Percentiles rank a stretch among this genome's conserved stretches.
These are phyloP conservation scores for Talpa occidentalis DNA, from an alignment of 2,113 vertebrate species.

Conservation along the genomic window DNA sequence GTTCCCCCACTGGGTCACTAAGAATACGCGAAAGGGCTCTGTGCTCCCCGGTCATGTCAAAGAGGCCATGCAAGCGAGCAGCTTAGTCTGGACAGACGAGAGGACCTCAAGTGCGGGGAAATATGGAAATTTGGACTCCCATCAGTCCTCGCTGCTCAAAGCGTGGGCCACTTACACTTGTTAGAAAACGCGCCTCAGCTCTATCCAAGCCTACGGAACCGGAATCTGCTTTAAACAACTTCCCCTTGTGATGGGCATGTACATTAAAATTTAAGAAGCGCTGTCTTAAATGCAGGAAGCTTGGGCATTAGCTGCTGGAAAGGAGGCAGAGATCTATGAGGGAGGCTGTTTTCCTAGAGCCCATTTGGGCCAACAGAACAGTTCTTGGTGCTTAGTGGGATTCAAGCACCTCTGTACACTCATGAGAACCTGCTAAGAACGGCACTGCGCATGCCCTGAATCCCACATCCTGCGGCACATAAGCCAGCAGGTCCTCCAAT, in stretches of 20 bases:
- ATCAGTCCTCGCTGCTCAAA: background rate
- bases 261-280: background rate
- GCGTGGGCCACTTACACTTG: background rate
- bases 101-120: background rate
- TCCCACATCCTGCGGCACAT: too few relatives aligned
- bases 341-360: background rate
- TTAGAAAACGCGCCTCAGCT: background rate
- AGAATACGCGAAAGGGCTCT: background rate
- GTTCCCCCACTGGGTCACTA: background rate
- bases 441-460: too few relatives aligned
- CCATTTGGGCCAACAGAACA: background rate
- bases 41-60: too few relatives aligned
- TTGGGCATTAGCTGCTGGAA: background rate
- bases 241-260: background rate
- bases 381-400: background rate
- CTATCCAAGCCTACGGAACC: background rate
- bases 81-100: background rate
- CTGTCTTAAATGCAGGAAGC: background rate
- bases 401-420: too few relatives aligned
- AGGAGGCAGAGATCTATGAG: background rate
- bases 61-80: background rate
- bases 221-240: background rate
- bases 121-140: background rate
- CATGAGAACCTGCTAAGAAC: too few relatives aligned
- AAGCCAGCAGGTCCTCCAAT: too few relatives aligned